Conservation (phyloP, 53 echinoderm and acorn worm species). For the Mesocentrotus franciscanus region DNA sequence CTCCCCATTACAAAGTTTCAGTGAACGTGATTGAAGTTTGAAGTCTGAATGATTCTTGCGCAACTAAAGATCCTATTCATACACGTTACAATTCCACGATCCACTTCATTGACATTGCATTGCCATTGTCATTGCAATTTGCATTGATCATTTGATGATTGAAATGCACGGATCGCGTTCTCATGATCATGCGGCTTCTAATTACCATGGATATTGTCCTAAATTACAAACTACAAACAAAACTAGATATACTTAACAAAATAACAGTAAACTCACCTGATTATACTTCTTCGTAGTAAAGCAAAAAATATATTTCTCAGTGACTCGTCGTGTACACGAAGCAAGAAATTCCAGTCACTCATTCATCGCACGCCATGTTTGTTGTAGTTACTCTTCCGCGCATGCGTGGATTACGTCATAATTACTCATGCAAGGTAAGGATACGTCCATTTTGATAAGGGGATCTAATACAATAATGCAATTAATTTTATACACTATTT, state of each 20-base stretch:
- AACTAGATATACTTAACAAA: not conserved
- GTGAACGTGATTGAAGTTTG: too few relatives aligned
- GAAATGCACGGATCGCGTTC: not conserved
- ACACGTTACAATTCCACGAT: too few relatives aligned
- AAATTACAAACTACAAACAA: not conserved
- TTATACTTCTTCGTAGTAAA: not conserved
- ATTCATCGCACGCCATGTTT: slow-evolving; percentile 59
- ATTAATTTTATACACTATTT: not conserved
- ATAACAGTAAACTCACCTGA: not conserved
- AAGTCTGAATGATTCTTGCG: not conserved
- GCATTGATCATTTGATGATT: not conserved
- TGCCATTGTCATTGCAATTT: not conserved
- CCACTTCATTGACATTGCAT: too few relatives aligned
- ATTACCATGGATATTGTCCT: not conserved
- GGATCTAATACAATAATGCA: not conserved
- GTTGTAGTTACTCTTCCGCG: slow-evolving; percentile 55
- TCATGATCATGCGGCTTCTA: not conserved
- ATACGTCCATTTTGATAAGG: not conserved
- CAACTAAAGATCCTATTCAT: not conserved
- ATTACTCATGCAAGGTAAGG: slow-evolving; percentile 43
- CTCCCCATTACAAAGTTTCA: too few relatives aligned
- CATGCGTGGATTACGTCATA: slow-evolving; percentile 64
- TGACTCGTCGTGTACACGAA: not conserved
- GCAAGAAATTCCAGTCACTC: not conserved
- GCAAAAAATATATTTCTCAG: not conserved